phyloP scores from a whole-genome alignment of 2,113 vertebrate genomes.

The Hucho hucho region DNA sequence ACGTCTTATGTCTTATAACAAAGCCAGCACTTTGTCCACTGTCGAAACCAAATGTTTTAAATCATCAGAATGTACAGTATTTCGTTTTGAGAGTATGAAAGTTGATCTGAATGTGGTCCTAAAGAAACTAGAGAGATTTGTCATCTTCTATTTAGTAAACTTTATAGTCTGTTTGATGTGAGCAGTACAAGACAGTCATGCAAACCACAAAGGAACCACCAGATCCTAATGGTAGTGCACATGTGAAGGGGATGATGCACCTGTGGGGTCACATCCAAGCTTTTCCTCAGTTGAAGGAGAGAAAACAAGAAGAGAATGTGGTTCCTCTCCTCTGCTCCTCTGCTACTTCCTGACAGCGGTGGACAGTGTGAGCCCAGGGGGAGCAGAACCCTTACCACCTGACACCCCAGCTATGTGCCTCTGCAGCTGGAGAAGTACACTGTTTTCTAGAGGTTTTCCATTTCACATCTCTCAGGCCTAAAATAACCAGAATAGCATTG shows the following conservation, averaged over 20 bases:
- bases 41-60: not conserved
- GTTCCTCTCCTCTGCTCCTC: conserved; percentile 32
- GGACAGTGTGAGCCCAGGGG: not conserved
- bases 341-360: conserved; percentile 39
- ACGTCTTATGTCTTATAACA: too few species aligned
- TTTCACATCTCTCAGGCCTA: conserved; percentile 20
- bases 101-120: not conserved
- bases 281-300: conserved; percentile 41
- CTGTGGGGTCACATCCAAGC: conserved; percentile 31
- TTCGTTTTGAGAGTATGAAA: not conserved
- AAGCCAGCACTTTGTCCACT: too few species aligned
- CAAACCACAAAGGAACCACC: not conserved
- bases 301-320: conserved; percentile 29
- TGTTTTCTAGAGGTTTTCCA: conserved; percentile 31
- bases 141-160: not conserved
- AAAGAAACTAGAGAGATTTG: not conserved
- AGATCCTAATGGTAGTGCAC: not conserved
- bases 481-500: conserved; percentile 29
- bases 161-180: not conserved
- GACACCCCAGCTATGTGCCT: conserved; percentile 29
- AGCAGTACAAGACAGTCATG: too few species aligned
- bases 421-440: not conserved
- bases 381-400: conserved; percentile 20
- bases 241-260: too few species aligned
- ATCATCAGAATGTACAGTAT: too few species aligned